A percentile compares a stretch with the other conserved stretches of the same genome.
Evolutionary conservation across 2,888 invertebrate genomes (phyloP).

Genomic region (Acanthopleura granulata): DNA sequence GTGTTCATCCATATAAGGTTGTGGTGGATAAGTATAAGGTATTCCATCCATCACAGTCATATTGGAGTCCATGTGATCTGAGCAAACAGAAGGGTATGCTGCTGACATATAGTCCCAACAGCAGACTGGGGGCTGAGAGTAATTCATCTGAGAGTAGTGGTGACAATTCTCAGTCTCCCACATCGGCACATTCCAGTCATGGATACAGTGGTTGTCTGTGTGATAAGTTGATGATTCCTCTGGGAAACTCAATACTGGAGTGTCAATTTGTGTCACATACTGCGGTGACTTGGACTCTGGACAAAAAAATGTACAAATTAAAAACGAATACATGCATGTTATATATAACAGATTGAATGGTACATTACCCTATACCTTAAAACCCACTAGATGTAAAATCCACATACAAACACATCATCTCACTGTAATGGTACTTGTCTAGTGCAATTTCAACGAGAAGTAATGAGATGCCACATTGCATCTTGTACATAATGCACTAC

Average conservation of each 20-base stretch:
- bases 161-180: not conserved
- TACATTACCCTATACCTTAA: too few species aligned
- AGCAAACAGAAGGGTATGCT: not conserved
- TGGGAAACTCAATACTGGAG: slow-evolving; percentile 1
- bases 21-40: not conserved
- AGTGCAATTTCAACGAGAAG: too few species aligned
- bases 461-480: too few species aligned
- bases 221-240: not conserved
- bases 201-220: slow-evolving; percentile 7
- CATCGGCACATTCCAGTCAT: slow-evolving; percentile 14
- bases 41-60: not conserved
- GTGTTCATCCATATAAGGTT: slow-evolving; percentile 9
- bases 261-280: not conserved
- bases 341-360: too few species aligned
- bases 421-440: too few species aligned
- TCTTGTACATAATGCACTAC: too few species aligned
- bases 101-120: slow-evolving; percentile 4
- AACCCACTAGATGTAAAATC: too few species aligned
- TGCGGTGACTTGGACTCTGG: not conserved
- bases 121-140: not conserved
- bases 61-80: not conserved
- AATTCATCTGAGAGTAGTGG: not conserved
- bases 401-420: too few species aligned
- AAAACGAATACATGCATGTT: too few species aligned
- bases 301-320: too few species aligned